phyloP scores from a whole-genome alignment of 2,888 invertebrate genomes.

The Amiota minor region DNA sequence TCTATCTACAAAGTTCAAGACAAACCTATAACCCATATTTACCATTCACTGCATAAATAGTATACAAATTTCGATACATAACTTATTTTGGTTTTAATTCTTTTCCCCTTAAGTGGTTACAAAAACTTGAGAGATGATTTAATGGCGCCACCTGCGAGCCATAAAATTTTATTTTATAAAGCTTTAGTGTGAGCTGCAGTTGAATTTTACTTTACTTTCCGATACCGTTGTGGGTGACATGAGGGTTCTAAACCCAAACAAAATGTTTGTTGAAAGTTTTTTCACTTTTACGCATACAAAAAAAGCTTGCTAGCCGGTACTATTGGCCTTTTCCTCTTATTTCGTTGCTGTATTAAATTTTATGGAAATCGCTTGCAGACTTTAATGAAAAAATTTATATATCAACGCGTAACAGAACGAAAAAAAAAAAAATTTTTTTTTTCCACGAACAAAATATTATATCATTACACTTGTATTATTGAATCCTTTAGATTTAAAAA shows the following conservation, averaged over 20 bases:
- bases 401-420: constrained; percentile 70
- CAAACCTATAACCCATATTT: no score
- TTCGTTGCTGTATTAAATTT: constrained; percentile 32
- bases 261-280: constrained; percentile 16
- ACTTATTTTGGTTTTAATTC: no score
- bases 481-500: constrained; percentile 1
- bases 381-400: constrained; percentile 70
- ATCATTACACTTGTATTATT: background rate
- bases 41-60: no score
- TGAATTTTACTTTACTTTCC: constrained; percentile 55
- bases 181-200: constrained; percentile 63
- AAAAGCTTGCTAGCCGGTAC: constrained; percentile 13
- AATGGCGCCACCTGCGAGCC: constrained; percentile 67
- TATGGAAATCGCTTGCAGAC: constrained; percentile 64
- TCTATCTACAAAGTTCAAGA: no score
- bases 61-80: no score
- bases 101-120: constrained; percentile 48
- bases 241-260: background rate
- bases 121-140: constrained; percentile 64
- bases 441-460: no score
- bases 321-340: background rate
- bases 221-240: constrained; percentile 58
- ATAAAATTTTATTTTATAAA: constrained; percentile 67
- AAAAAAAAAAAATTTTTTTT: no score
- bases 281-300: background rate